These are phyloP conservation scores for Cantharis rustica DNA, from an alignment of 2,888 invertebrate species.

Conservation along the genomic window DNA sequence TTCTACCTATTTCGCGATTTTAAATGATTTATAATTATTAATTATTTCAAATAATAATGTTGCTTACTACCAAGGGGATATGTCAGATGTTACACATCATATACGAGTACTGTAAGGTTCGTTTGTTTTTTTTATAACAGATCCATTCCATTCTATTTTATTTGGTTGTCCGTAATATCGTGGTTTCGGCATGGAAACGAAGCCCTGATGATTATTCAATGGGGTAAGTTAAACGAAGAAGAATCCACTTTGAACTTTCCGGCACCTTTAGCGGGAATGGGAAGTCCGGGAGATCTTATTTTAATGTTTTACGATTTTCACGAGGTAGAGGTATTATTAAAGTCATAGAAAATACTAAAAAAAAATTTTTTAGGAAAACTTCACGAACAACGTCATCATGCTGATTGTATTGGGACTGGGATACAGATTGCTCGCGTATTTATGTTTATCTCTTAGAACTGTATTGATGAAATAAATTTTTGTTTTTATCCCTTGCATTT, in stretches of 20 bases:
- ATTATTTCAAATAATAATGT: too few species aligned
- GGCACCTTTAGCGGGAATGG: neutral
- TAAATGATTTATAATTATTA: too few species aligned
- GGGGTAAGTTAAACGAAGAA: slow-evolving; percentile 74
- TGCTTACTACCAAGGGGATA: too few species aligned
- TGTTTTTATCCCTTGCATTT: too few species aligned
- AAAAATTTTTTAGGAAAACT: neutral
- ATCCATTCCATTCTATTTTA: slow-evolving; percentile 81
- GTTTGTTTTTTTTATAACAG: too few species aligned
- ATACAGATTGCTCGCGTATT: neutral
- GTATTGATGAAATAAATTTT: neutral
- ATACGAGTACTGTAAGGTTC: too few species aligned
- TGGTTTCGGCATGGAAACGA: slow-evolving; percentile 95
- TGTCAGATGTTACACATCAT: too few species aligned
- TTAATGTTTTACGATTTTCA: neutral
- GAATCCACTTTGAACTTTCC: slow-evolving; percentile 78
- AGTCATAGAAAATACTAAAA: too few species aligned
- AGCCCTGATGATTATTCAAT: slow-evolving; percentile 86
- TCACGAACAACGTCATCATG: neutral
- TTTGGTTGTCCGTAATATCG: slow-evolving; percentile 86
- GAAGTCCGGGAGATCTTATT: neutral
- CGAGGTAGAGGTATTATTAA: neutral
- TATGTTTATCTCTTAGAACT: neutral
- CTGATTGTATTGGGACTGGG: neutral
- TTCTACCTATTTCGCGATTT: too few species aligned